A percentile compares a stretch with the other conserved stretches of the same genome.
phyloP scores from a whole-genome alignment of 2,888 invertebrate species.

The Aspidiotus rigidus region DNA sequence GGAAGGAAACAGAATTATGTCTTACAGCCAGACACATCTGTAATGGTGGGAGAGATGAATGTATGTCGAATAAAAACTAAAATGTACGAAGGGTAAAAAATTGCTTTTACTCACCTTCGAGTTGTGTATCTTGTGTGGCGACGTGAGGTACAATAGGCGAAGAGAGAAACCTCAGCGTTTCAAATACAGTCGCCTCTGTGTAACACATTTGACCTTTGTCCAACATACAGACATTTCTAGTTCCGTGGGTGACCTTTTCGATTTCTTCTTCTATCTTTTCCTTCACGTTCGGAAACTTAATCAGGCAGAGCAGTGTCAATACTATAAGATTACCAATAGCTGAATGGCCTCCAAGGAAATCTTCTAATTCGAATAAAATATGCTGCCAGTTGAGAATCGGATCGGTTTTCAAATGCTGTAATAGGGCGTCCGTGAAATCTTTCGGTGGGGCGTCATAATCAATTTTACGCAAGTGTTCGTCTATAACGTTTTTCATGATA shows the following conservation, averaged over 20 bases:
- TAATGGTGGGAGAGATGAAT: too few species aligned
- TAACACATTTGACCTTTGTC: slow-evolving; percentile 64
- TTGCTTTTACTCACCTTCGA: slow-evolving; percentile 46
- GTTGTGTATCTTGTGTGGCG: slow-evolving; percentile 63
- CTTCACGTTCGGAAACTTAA: slow-evolving; percentile 49
- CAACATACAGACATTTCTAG: slow-evolving; percentile 52
- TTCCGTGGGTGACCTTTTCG: slow-evolving; percentile 51
- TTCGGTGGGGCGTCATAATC: slow-evolving; percentile 38
- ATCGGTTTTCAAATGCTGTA: slow-evolving; percentile 59
- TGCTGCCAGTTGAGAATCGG: slow-evolving; percentile 63
- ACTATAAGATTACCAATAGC: slow-evolving; percentile 77
- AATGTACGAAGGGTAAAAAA: too few species aligned
- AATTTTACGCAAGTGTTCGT: slow-evolving; percentile 43
- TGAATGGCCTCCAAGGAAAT: slow-evolving; percentile 79
- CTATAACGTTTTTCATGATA: slow-evolving; percentile 52
- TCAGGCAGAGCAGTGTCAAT: slow-evolving; percentile 61
- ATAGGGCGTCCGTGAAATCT: slow-evolving; percentile 70
- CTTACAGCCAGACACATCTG: too few species aligned
- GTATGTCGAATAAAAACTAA: too few species aligned
- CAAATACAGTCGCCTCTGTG: slow-evolving; percentile 71
- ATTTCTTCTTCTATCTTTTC: slow-evolving; percentile 59
- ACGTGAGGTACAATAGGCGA: slow-evolving; percentile 87
- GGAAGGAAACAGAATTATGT: too few species aligned
- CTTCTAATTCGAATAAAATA: slow-evolving; percentile 72
- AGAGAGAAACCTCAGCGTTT: slow-evolving; percentile 67